Base-by-base conservation (phyloP, 2,888 invertebrate species). In the Erpobdella octoculata region DNA sequence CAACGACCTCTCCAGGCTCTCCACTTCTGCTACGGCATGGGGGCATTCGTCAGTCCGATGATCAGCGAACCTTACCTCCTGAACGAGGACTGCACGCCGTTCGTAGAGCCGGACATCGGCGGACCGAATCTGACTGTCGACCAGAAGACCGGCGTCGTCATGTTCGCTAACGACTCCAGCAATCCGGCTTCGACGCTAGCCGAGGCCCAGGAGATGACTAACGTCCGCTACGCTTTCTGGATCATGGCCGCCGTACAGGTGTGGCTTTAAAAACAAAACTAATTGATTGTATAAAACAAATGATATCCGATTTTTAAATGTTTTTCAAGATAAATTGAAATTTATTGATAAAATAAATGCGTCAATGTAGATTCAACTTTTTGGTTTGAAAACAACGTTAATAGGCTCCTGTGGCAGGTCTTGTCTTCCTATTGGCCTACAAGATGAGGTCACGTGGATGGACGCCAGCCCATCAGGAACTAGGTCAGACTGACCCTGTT, bases 21-120 rank as follows among this genome's bases (percentile, higher is more conserved):
- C 77, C 85, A 85, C 74, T 85, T 84, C 76, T 85, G 80, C 78
- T 85, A 85, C 76, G 85, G 85, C 0, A 78, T 85, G 18, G 85
- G 85, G 2, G 85, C 85, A 0, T 84, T 85, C 75, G 78, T 85
- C 18, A 84, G 84, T 68, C 85, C 85, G 0, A 80, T 85, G 81
- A 83, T 85, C 38, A 84, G 83, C 2, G 82, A 84, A 38, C 83
- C 83, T 0, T 85, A 84, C 74, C 79, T 85, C 28, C 78, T 84
- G 15, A 83, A 84, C 77, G 79, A 81, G 72, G 83, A 84, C 77
- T 85, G 85, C 77, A 79, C 81, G 0, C 78, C 78, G 12, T 79
- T 78, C 72, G 78, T 81, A 28, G 79, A 81, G 68, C 66, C 73
- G 58, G 61, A 31, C 12, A 72, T 71, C 21, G 48, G 58, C n/a